Percentiles rank a stretch among this genome's conserved stretches.
Conservation (phyloP, 2,888 invertebrate genomes). For the Harpagoxenus sublaevis region DNA sequence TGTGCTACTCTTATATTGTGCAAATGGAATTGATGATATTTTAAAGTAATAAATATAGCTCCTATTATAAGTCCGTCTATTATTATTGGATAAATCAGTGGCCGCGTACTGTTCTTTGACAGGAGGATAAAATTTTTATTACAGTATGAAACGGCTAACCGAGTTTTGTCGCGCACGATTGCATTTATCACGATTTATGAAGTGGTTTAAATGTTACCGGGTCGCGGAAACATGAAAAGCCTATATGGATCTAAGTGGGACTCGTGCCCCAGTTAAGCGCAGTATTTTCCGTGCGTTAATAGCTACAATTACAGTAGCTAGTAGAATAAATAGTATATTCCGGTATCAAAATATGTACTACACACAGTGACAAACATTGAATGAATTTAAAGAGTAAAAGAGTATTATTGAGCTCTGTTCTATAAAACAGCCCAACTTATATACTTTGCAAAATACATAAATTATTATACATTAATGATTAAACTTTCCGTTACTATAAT, state of each 20-base stretch:
- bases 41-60: background rate
- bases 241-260: conserved; percentile 70
- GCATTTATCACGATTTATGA: conserved; percentile 63
- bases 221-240: conserved; percentile 66
- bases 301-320: conserved; percentile 14
- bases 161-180: conserved; percentile 60
- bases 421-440: background rate
- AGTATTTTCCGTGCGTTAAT: conserved; percentile 38
- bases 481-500: background rate
- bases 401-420: background rate
- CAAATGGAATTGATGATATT: background rate
- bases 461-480: background rate
- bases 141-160: conserved; percentile 63
- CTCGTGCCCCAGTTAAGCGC: conserved; percentile 43
- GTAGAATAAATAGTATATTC: background rate
- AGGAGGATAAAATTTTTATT: conserved; percentile 67
- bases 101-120: conserved; percentile 39
- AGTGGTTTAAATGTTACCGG: conserved; percentile 68
- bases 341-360: background rate
- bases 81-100: background rate
- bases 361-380: background rate
- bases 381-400: background rate
- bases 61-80: background rate
- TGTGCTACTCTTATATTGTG: background rate
- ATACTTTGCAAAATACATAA: background rate